Evolutionary conservation across 64 coral and sea anemone genomes (phyloP).

Genomic region (Stichodactyla mertensii): DNA sequence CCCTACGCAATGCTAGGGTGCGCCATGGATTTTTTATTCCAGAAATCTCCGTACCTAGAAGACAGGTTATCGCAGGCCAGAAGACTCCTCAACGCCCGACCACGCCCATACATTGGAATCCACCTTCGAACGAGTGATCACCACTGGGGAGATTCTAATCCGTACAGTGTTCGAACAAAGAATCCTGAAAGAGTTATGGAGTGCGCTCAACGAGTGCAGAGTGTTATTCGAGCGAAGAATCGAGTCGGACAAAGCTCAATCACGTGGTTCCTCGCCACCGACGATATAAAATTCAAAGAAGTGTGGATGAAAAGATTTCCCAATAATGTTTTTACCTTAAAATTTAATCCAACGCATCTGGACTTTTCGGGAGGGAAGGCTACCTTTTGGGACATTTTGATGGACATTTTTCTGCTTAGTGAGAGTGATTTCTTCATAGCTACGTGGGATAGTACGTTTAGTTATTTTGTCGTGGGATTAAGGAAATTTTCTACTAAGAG

Average conservation of each 20-base stretch:
- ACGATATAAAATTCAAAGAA: not conserved
- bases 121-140: slow-evolving; percentile 44
- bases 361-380: not conserved
- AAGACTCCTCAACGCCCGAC: not conserved
- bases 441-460: slow-evolving; percentile 15
- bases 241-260: not conserved
- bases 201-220: not conserved
- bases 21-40: slow-evolving; percentile 31
- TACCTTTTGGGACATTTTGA: not conserved
- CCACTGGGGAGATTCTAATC: slow-evolving; percentile 17
- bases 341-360: slow-evolving; percentile 2
- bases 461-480: slow-evolving; percentile 1
- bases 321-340: not conserved
- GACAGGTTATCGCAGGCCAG: not conserved
- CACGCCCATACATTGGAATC: slow-evolving; percentile 24
- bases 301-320: not conserved
- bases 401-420: slow-evolving; percentile 2
- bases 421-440: slow-evolving; percentile 24
- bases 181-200: not conserved
- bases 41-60: not conserved
- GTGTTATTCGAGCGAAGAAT: not conserved
- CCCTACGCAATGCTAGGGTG: slow-evolving; percentile 25
- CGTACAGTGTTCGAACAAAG: not conserved
- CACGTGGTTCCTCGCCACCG: slow-evolving; percentile 28
- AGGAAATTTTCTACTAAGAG: not conserved